Conservation (phyloP, 2,113 vertebrate genomes). For the Morone chrysops region DNA sequence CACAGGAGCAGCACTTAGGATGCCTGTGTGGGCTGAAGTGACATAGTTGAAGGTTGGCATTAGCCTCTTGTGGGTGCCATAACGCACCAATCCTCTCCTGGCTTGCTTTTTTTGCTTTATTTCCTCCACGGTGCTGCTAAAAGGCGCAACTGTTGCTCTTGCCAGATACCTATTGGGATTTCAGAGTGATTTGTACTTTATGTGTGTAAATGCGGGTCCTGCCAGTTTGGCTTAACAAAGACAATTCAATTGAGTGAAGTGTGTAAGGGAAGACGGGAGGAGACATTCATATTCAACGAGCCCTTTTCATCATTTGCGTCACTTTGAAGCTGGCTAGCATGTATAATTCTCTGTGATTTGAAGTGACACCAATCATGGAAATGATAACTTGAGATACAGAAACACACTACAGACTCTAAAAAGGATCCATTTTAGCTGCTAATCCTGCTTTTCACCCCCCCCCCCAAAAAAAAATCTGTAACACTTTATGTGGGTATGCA, state of each 20-base stretch:
- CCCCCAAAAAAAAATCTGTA: constrained; percentile 29
- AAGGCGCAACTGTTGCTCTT: constrained; percentile 45
- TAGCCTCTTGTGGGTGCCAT: constrained; percentile 75
- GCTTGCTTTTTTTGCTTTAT: constrained; percentile 16
- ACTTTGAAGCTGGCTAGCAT: constrained; percentile 77
- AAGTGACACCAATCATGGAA: constrained; percentile 67
- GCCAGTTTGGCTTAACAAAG: constrained; percentile 74
- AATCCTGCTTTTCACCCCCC: constrained; percentile 44
- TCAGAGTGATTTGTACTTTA: constrained; percentile 64
- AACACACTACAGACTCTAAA: constrained; percentile 38
- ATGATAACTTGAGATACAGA: constrained; percentile 59
- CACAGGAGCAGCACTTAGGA: constrained; percentile 81
- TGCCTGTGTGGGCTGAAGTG: constrained; percentile 82
- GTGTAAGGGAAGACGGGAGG: constrained; percentile 50
- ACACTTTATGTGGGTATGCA: constrained; percentile 10
- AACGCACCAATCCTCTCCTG: constrained; percentile 49
- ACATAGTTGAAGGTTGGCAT: constrained; percentile 78
- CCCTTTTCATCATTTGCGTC: constrained; percentile 69
- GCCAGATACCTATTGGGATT: constrained; percentile 53
- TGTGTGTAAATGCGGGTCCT: constrained; percentile 62
- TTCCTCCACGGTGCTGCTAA: constrained; percentile 36
- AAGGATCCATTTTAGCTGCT: constrained; percentile 14
- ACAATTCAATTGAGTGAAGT: constrained; percentile 64
- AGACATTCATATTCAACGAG: constrained; percentile 75
- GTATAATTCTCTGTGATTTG: constrained; percentile 80